These are phyloP conservation scores for Drosophila tristis DNA, from an alignment of 1,140 invertebrate species.

Conservation along the genomic window DNA sequence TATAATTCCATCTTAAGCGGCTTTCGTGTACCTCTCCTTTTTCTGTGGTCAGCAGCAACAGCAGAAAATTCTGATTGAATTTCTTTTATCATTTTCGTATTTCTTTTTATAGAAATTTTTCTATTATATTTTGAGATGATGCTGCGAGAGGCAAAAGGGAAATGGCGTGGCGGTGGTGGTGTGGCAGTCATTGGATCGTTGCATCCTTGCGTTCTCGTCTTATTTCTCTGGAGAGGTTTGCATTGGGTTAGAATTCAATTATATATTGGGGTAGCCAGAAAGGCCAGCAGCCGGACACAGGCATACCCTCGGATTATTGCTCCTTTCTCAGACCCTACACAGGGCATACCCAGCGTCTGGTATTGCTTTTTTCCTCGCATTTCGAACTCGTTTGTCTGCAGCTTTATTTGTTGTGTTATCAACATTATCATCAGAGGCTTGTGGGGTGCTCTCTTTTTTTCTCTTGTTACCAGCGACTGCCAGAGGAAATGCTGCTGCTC, in stretches of 20 bases:
- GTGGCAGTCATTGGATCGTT: conserved; percentile 4
- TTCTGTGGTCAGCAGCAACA: conserved; percentile 40
- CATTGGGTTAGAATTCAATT: conserved; percentile 78
- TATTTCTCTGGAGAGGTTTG: conserved; percentile 74
- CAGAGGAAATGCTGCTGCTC: conserved; percentile 5
- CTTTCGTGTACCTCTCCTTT: conserved; percentile 41
- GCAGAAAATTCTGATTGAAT: conserved; percentile 74
- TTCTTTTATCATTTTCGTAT: conserved; percentile 43
- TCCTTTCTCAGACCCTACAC: not conserved
- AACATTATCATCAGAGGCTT: conserved; percentile 46
- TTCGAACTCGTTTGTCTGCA: conserved; percentile 2
- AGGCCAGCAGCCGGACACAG: not conserved
- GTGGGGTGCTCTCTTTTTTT: not conserved
- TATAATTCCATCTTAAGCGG: conserved; percentile 60
- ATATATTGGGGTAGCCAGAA: conserved; percentile 55
- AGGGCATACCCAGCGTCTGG: not conserved
- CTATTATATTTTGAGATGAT: conserved; percentile 51
- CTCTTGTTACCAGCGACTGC: not conserved
- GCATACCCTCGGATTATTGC: conserved; percentile 12
- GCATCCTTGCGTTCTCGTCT: conserved; percentile 44
- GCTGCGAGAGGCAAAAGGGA: not conserved
- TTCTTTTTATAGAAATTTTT: conserved; percentile 51
- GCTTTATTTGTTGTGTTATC: conserved; percentile 40
- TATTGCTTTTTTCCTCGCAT: not conserved
- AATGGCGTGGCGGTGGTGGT: not conserved